Evolutionary conservation across 1,140 invertebrate genomes (phyloP).

Genomic region (Octopus sinensis): DNA sequence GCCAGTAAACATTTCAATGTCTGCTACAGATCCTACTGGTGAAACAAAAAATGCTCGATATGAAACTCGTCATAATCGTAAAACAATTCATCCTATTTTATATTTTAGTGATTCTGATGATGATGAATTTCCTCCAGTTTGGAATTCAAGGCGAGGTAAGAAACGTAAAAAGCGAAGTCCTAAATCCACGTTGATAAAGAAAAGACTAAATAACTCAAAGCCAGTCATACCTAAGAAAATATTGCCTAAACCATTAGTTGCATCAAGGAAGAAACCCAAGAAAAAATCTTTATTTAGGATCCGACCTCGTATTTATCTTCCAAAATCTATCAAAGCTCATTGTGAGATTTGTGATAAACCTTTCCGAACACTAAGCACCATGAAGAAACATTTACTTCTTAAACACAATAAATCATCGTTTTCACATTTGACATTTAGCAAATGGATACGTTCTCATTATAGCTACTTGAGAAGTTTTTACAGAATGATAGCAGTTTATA

Average conservation of each 20-base stretch:
- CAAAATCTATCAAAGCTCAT: slow-evolving; percentile 2
- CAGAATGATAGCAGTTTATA: slow-evolving; percentile 1
- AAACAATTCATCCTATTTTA: neutral
- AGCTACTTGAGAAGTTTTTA: neutral
- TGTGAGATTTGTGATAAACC: slow-evolving; percentile 10
- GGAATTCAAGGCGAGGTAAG: slow-evolving; percentile 3
- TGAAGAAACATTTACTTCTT: slow-evolving; percentile 3
- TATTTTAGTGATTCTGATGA: slow-evolving; percentile 14
- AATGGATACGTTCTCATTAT: neutral
- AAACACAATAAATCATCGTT: neutral
- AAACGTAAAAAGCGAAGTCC: slow-evolving; percentile 9
- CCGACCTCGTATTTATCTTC: neutral
- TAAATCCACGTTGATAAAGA: neutral
- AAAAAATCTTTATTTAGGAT: slow-evolving; percentile 1
- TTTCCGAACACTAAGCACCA: neutral
- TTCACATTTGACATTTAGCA: neutral
- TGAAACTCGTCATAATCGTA: slow-evolving; percentile 6
- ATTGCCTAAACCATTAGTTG: neutral
- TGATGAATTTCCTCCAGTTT: slow-evolving; percentile 8
- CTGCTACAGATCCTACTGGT: neutral
- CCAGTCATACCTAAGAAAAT: slow-evolving; percentile 1
- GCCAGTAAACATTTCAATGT: neutral
- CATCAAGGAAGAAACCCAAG: neutral
- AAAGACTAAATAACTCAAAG: neutral
- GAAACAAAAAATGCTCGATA: neutral